Evolutionary conservation across 2,797 vertebrate species (phyloP).

Genomic region (Amblyopsis hoosieri): DNA sequence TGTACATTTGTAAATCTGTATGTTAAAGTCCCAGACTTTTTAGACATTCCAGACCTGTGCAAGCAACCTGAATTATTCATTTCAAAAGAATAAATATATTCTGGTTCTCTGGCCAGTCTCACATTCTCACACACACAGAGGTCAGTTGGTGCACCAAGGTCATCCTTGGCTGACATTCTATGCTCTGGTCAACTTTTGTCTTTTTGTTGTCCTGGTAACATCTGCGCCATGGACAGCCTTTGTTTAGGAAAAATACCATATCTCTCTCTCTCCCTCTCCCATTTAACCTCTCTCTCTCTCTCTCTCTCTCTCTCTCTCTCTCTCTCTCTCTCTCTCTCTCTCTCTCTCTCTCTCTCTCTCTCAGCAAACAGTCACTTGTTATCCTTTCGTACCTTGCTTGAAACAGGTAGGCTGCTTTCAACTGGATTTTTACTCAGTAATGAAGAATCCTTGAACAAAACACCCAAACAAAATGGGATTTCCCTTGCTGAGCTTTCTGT

Average conservation of each 20-base stretch:
- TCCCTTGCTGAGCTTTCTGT: no score
- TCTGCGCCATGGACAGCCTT: constrained; percentile 56
- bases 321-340: constrained; percentile 19
- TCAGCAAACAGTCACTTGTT: constrained; percentile 2
- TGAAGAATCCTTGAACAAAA: no score
- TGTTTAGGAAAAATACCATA: constrained; percentile 57
- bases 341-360: constrained; percentile 9
- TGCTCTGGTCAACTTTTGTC: constrained; percentile 80
- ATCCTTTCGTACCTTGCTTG: constrained; percentile 3
- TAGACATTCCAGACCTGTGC: no score
- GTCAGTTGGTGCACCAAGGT: constrained; percentile 68
- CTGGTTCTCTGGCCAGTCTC: not conserved
- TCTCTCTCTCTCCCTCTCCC: constrained; percentile 10
- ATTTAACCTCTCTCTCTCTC: constrained; percentile 2
- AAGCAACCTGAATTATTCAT: no score
- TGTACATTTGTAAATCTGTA: no score
- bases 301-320: not conserved
- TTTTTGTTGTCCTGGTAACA: constrained; percentile 75
- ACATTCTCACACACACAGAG: constrained; percentile 30
- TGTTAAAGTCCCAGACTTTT: no score
- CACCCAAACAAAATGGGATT: no score
- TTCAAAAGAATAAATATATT: no score
- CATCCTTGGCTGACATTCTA: constrained; percentile 76
- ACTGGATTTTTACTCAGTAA: no score
- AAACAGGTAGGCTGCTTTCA: no score